These are phyloP conservation scores for Bacillus rossius DNA, from an alignment of 1,140 invertebrate genomes.

Conservation along the genomic window DNA sequence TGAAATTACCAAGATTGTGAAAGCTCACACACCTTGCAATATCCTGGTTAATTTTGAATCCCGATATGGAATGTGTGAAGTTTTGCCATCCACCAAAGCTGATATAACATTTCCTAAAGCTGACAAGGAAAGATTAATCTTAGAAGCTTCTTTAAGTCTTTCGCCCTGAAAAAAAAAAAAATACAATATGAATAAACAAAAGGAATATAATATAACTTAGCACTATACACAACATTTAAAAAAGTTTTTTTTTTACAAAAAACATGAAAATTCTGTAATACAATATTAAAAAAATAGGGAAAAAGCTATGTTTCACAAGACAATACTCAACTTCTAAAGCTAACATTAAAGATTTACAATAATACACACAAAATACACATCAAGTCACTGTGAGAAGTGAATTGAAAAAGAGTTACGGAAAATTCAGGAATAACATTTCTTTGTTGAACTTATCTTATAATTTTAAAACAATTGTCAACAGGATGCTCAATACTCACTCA, in stretches of 20 bases:
- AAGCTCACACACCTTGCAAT: conserved; percentile 69
- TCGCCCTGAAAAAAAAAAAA: conserved; percentile 52
- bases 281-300: conserved; percentile 1
- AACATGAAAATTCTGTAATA: not conserved
- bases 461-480: too few relatives aligned
- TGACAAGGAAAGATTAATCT: conserved; percentile 92
- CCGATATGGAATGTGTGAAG: conserved; percentile 85
- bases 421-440: too few relatives aligned
- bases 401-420: too few relatives aligned
- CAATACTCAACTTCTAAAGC: too few relatives aligned
- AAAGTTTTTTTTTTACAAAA: too few relatives aligned
- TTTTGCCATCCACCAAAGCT: conserved; percentile 80
- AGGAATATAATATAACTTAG: not conserved
- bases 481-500: too few relatives aligned
- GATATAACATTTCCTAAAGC: conserved; percentile 94
- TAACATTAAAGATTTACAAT: too few relatives aligned
- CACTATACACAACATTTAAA: conserved; percentile 12
- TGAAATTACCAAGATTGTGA: too few relatives aligned
- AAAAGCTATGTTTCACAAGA: too few relatives aligned
- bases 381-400: too few relatives aligned
- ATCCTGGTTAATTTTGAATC: conserved; percentile 92
- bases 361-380: not conserved
- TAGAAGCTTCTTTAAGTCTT: conserved; percentile 89
- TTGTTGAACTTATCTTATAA: too few relatives aligned
- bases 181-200: not conserved